Base-by-base conservation (phyloP, 2,888 invertebrate species). In the Euphydryas editha region DNA sequence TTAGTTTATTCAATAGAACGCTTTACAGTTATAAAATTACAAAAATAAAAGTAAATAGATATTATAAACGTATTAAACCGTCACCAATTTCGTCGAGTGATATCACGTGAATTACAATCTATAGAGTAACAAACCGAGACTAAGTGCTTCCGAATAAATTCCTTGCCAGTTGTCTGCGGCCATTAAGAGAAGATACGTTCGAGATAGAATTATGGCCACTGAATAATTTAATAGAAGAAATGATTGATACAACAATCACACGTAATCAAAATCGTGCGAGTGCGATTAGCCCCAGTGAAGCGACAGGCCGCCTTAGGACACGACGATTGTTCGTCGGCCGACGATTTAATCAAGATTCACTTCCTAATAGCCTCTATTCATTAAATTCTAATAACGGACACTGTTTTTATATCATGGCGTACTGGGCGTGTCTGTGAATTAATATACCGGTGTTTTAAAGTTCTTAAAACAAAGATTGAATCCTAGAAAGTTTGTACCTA, bases 211-310 rank as follows among this genome's bases (percentile, higher is more conserved):
- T 88, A 90, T 89, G 81, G 81, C 90, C 88, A 88, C 90, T 87
- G 90, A 90, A 92, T 92, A 88, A 92, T 91, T 91, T 91, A 89
- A 90, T 91, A 88, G 86, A 84, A 86, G 88, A 90, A 89, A 92
- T 92, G 92, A 92, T 92, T 92, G 91, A 92, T 92, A 90, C 89
- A 88, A 90, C 90, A 87, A 91, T 90, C 91, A 86, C 84, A 83
- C 65, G 64, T 91, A 91, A 90, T 90, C 87, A 88, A 83, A 90
- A 86, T 90, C 91, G 92, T 91, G 92, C 85, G 81, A 83, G 84
- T 79, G 80, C 89, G 86, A 91, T 92, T 90, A 91, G 83, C 82
- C 80, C 77, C 82, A 79, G 82, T 71, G 74, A 79, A 72, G 78
- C 76, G 80, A 58, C 81, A 82, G 78, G 83, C 81, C 83, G 84